phyloP scores from a whole-genome alignment of 92 coral and sea anemone genomes.

The Ricordea florida region DNA sequence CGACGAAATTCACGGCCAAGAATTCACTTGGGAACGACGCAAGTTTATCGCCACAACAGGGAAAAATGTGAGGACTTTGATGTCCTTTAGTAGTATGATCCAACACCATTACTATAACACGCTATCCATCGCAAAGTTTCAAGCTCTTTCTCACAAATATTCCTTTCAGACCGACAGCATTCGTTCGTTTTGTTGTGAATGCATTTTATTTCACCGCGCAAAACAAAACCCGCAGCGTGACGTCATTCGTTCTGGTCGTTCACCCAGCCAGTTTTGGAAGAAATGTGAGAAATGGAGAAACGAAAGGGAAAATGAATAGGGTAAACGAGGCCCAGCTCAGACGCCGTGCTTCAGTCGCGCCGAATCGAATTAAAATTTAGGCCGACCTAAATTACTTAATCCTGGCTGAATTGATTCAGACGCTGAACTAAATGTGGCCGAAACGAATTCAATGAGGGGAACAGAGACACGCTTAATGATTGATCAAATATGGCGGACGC shows the following conservation, averaged over 20 bases:
- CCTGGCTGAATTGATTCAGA: too few relatives aligned
- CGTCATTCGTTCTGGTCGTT: slow-evolving; percentile 20
- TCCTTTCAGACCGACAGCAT: background rate
- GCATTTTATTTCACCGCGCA: slow-evolving; percentile 52
- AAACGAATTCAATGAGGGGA: too few relatives aligned
- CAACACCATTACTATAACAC: slow-evolving; percentile 43
- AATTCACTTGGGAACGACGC: slow-evolving; percentile 9
- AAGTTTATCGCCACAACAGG: slow-evolving; percentile 1
- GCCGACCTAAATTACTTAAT: too few relatives aligned
- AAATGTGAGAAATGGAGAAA: background rate
- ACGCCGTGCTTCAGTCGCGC: too few relatives aligned
- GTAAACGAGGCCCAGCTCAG: too few relatives aligned
- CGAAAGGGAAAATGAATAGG: too few relatives aligned
- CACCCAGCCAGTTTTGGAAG: background rate
- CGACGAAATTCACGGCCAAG: too few relatives aligned
- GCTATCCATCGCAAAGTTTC: slow-evolving; percentile 43
- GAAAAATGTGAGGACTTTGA: slow-evolving; percentile 46
- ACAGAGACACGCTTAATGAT: too few relatives aligned
- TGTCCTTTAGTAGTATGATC: slow-evolving; percentile 47
- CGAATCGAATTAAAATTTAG: too few relatives aligned
- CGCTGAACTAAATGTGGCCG: too few relatives aligned
- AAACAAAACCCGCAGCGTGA: slow-evolving; percentile 1
- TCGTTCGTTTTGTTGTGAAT: slow-evolving; percentile 28
- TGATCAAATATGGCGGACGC: too few relatives aligned
- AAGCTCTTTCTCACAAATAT: background rate